These are phyloP conservation scores for Linepithema humile DNA, from an alignment of 1,140 invertebrate genomes.

Conservation along the genomic window DNA sequence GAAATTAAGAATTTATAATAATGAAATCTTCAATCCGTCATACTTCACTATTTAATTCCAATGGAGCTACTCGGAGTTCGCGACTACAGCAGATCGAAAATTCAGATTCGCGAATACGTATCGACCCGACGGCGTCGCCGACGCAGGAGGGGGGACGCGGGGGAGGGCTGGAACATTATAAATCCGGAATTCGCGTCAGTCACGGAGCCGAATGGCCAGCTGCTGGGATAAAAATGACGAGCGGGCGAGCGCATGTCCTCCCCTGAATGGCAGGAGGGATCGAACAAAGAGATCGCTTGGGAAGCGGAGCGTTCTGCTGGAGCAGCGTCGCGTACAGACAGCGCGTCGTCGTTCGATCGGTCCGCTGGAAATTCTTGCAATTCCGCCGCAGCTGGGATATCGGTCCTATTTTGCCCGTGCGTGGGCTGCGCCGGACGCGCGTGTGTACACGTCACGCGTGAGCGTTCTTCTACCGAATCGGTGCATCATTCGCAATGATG, in stretches of 20 bases:
- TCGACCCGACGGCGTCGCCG: not conserved
- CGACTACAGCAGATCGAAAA: not conserved
- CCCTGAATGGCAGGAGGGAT: slow-evolving; percentile 35
- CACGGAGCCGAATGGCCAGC: slow-evolving; percentile 36
- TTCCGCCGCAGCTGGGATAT: slow-evolving; percentile 53
- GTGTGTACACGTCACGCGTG: not conserved
- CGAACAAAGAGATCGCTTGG: slow-evolving; percentile 54
- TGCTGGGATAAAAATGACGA: slow-evolving; percentile 51
- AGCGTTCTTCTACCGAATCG: not conserved
- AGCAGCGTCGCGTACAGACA: not conserved
- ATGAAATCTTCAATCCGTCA: not conserved
- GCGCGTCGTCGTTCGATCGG: slow-evolving; percentile 44
- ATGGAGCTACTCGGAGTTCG: not conserved
- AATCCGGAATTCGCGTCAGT: slow-evolving; percentile 50
- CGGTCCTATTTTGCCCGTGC: slow-evolving; percentile 55
- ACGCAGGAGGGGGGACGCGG: not conserved
- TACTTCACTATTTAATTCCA: not conserved
- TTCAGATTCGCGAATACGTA: not conserved
- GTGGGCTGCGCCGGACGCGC: not conserved
- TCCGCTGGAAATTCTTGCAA: slow-evolving; percentile 66
- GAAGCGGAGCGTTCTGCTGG: not conserved
- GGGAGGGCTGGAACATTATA: slow-evolving; percentile 42
- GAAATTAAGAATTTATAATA: not conserved
- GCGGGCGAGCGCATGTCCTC: slow-evolving; percentile 25
- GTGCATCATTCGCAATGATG: not conserved